Base-by-base conservation (phyloP, 1,140 invertebrate species). In the Papilio machaon region DNA sequence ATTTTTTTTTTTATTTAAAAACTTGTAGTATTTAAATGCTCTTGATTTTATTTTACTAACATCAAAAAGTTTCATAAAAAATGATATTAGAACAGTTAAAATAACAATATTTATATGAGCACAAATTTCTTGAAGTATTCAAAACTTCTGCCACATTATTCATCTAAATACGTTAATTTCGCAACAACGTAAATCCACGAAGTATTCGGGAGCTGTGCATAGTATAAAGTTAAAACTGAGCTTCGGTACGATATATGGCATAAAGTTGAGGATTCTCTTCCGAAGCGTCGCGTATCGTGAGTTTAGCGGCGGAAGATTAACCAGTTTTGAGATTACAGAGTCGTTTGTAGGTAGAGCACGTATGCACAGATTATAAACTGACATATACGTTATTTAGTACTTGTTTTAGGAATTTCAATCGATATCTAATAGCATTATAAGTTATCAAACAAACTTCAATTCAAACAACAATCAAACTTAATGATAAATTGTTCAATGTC, bases 141-240 rank as follows among this genome's bases (percentile, higher is more conserved):
- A 8, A 60, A 60, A 7, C 30, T 54, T 17, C 52, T 6, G 64
- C 30, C 23, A 70, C 64, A 74, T 74, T 47, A 47, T 73, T 73
- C 43, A 73, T 46, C 73, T 17, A 73, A 47, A 73, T 73, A 73
- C 73, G 43, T 46, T 73, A 73, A 73, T 73, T 73, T 47, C 46
- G 13, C 38, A 73, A 73, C 73, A 54, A 76, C 47, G 74, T 52
- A 49, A 76, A 76, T 76, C 74, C 74, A 30, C 43, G 47, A 76
- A 52, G 43, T 76, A 76, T 76, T 47, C 47, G 47, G n/a, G 47
- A 30, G 19, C 46, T 15, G 74, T 11, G 35, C 47, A 52, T 35
- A 47, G 74, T 54, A 75, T 75, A 52, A 74, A 74, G 73, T 74
- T 17, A n/a, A 52, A 76, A 76, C 74, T 76, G 46, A 76, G 74